These are phyloP conservation scores for Rhineura floridana DNA, from an alignment of 2,113 vertebrate genomes.

Conservation along the genomic window DNA sequence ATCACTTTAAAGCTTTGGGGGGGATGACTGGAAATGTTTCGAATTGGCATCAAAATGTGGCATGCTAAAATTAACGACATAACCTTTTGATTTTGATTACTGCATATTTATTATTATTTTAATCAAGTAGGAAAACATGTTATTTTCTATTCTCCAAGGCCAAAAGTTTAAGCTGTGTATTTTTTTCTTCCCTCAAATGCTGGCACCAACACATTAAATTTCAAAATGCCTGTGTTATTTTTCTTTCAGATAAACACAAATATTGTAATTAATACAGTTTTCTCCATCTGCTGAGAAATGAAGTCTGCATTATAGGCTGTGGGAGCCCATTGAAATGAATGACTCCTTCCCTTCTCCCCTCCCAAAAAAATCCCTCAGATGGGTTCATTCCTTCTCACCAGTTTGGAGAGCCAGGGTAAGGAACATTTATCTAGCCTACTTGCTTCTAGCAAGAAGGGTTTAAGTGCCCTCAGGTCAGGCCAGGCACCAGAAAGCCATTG, in stretches of 20 bases:
- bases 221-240: constrained; percentile 57
- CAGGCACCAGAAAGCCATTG: too few species aligned
- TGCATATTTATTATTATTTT: constrained; percentile 64
- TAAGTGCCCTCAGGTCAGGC: too few species aligned
- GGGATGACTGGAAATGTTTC: constrained; percentile 57
- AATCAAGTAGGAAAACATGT: constrained; percentile 65
- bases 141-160: constrained; percentile 59
- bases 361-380: too few species aligned
- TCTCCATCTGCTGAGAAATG: constrained; percentile 67
- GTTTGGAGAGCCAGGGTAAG: too few species aligned
- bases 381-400: too few species aligned
- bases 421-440: too few species aligned
- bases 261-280: constrained; percentile 74
- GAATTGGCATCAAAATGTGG: constrained; percentile 59
- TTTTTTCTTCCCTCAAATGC: constrained; percentile 47
- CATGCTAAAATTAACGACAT: constrained; percentile 62
- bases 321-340: constrained; percentile 52
- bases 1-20: constrained; percentile 48
- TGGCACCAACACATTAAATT: constrained; percentile 54
- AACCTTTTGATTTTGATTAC: constrained; percentile 54
- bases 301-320: background rate
- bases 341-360: constrained; percentile 31
- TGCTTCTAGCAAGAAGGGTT: too few species aligned
- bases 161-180: constrained; percentile 63
- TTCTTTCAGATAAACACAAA: constrained; percentile 60